phyloP scores from a whole-genome alignment of 2,888 invertebrate genomes.

The Dusona sp. region DNA sequence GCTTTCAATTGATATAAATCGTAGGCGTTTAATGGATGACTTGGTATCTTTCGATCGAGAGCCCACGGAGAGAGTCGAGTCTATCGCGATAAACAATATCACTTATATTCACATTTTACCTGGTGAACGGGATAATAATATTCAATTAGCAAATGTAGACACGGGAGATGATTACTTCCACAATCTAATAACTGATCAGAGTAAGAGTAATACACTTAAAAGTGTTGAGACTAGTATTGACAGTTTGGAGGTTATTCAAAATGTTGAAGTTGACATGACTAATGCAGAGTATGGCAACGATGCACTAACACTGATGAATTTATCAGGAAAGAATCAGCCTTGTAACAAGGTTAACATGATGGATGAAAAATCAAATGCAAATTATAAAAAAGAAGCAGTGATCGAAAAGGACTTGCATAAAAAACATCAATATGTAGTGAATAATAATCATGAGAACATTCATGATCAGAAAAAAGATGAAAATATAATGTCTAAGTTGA shows the following conservation, averaged over 20 bases:
- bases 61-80: not conserved
- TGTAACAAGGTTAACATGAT: too few relatives aligned
- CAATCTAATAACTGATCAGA: not conserved
- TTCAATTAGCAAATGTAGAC: not conserved
- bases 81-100: too few relatives aligned
- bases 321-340: too few relatives aligned
- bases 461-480: not conserved
- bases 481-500: not conserved
- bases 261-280: not conserved
- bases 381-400: too few relatives aligned
- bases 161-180: not conserved
- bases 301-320: too few relatives aligned
- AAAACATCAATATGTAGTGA: too few relatives aligned
- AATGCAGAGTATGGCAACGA: not conserved
- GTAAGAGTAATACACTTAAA: not conserved
- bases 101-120: not conserved
- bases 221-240: not conserved
- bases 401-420: too few relatives aligned
- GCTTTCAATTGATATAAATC: constrained; percentile 34
- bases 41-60: not conserved
- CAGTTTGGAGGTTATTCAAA: not conserved
- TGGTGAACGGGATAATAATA: not conserved
- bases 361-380: too few relatives aligned
- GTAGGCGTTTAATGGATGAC: constrained; percentile 13
- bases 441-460: not conserved